phyloP scores from a whole-genome alignment of 2,113 vertebrate genomes.

The Symphodus melops region DNA sequence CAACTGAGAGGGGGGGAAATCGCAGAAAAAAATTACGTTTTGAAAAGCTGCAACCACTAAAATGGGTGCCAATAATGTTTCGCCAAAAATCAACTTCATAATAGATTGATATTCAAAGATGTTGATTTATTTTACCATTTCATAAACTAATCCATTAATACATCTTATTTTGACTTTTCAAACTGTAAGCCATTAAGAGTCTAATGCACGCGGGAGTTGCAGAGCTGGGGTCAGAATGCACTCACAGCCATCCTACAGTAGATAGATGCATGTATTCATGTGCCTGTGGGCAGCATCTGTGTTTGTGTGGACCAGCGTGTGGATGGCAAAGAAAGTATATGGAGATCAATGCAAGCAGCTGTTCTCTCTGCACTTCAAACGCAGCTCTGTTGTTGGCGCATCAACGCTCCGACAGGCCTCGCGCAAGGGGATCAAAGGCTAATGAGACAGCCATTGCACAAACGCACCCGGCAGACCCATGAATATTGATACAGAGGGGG shows the following conservation, averaged over 20 bases:
- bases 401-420: conserved; percentile 73
- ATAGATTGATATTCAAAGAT: too few species aligned
- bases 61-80: too few species aligned
- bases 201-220: not conserved
- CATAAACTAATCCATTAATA: too few species aligned
- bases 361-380: conserved; percentile 81
- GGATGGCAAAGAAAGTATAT: conserved; percentile 72
- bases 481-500: conserved; percentile 78
- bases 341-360: conserved; percentile 83
- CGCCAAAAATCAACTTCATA: too few species aligned
- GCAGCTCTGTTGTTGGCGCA: conserved; percentile 75
- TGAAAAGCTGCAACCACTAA: not conserved
- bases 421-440: conserved; percentile 79
- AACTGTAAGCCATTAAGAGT: not conserved
- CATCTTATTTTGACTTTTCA: too few species aligned
- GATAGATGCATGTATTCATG: conserved; percentile 72
- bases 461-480: conserved; percentile 78
- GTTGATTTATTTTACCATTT: not conserved
- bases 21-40: not conserved
- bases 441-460: conserved; percentile 80
- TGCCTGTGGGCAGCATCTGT: conserved; percentile 72
- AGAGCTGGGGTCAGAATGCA: conserved; percentile 33
- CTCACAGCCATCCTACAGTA: conserved; percentile 30
- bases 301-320: conserved; percentile 44
- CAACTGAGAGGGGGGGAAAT: too few species aligned